These are phyloP conservation scores for Daboia siamensis DNA, from an alignment of 2,113 vertebrate genomes.

Conservation along the genomic window DNA sequence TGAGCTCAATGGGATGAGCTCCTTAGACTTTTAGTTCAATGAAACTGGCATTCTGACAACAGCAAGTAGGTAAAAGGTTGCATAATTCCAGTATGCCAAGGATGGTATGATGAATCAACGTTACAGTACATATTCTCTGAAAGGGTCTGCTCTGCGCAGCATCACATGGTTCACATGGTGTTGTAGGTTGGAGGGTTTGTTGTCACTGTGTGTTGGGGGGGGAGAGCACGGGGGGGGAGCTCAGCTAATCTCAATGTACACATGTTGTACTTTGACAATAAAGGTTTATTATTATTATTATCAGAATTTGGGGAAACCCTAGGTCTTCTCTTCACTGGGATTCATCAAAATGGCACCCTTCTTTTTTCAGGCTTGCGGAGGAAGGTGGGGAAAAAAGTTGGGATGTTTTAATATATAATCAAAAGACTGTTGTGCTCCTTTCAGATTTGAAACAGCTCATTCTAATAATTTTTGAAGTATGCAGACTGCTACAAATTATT, in stretches of 20 bases:
- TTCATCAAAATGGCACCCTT: neutral
- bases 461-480: neutral
- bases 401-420: neutral
- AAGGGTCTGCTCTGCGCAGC: neutral
- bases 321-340: neutral
- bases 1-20: neutral
- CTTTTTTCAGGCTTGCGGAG: neutral
- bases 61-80: neutral
- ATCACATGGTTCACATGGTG: too few species aligned
- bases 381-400: neutral
- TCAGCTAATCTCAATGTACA: too few species aligned
- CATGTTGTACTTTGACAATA: too few species aligned
- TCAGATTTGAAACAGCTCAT: neutral
- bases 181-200: too few species aligned
- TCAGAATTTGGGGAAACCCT: conserved; percentile 23
- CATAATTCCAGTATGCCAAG: neutral
- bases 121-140: neutral
- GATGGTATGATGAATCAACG: neutral
- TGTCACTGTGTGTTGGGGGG: too few species aligned
- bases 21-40: neutral
- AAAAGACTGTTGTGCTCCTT: neutral
- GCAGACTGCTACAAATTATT: conserved; percentile 35
- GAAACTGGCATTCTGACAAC: neutral
- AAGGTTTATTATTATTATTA: too few species aligned
- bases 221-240: too few species aligned